phyloP scores from a whole-genome alignment of 2,797 vertebrate species.

The Diglossa cyanea region DNA sequence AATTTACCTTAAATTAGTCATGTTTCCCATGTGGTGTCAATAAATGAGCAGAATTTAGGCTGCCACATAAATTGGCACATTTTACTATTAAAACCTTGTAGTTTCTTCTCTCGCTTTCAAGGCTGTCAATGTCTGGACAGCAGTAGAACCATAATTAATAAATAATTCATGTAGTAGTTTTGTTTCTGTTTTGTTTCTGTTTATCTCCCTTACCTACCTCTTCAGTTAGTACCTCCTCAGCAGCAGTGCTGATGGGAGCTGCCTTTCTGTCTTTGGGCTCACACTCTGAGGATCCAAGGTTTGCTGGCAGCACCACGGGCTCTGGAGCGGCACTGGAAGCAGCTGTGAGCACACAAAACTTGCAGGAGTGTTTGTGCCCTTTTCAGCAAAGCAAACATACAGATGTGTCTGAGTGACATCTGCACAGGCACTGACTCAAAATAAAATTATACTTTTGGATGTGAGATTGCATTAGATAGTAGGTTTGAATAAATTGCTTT shows the following conservation, averaged over 20 bases:
- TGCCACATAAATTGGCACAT: neutral
- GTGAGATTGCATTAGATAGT: neutral
- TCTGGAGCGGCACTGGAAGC: neutral
- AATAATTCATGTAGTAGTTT: neutral
- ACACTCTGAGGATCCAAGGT: neutral
- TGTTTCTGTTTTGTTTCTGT: rapidly evolving
- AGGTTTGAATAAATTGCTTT: neutral
- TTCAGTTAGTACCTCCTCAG: neutral
- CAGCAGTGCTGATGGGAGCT: neutral
- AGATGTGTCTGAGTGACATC: neutral
- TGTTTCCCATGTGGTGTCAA: neutral
- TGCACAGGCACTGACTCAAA: neutral
- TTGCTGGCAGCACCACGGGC: neutral
- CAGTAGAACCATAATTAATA: neutral
- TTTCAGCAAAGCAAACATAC: neutral
- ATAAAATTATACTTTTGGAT: neutral
- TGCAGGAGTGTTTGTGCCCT: neutral
- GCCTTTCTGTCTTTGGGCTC: neutral
- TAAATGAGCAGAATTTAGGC: neutral
- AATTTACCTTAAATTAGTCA: neutral
- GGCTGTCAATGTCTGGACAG: neutral
- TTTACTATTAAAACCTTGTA: neutral
- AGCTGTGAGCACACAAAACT: neutral
- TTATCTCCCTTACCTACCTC: neutral
- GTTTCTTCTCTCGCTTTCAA: neutral